Evolutionary conservation across 2,797 vertebrate genomes (phyloP), one percentile per base, ranked within the genome.

Genomic region (Carapus acus): DNA sequence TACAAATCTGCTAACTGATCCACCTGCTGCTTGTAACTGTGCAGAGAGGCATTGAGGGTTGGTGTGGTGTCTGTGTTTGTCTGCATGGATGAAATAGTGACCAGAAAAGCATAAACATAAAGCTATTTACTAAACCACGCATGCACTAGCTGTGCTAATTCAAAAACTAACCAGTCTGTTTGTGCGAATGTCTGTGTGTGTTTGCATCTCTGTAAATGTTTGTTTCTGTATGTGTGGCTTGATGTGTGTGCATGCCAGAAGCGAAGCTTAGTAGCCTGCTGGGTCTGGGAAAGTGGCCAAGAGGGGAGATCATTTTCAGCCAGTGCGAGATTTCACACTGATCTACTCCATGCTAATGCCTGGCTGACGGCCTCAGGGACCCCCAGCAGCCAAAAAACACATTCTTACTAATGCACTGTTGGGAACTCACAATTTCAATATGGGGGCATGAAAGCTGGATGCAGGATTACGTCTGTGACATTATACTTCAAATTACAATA

Each of bases 261-360:
- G 9, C 31, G 14, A 27, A 43, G 58, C 29, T 13, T 19, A 6
- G 52, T 15, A 36, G 65, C 75, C 60, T 52, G 73, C 79, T 74
- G 80, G 18, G 57, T 77, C 80, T 29, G 75, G 80, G 83, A 80
- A 55, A 59, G 58, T 39, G 50, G 77, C 82, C 81, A 85, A 75
- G 58, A 49, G 46, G 39, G 36, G 58, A 59, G 79, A 82, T 84
- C 73, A 41, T 65, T 80, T 82, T 82, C 80, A 79, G 77, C 59
- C 65, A 67, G 77, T 72, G 74, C 65, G 68, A 78, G 81, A 81
- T 84, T 76, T 79, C 77, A 69, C 78, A 78, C 73, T 67, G 78
- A 83, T 80, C 62, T 56, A 64, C 69, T 67, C 45, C 45, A 54
- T 57, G 63, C 41, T 71, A 72, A 65, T 69, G 68, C 45, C 43